These are phyloP conservation scores for Calidris pygmaea DNA, from an alignment of 2,113 vertebrate species.

Conservation along the genomic window DNA sequence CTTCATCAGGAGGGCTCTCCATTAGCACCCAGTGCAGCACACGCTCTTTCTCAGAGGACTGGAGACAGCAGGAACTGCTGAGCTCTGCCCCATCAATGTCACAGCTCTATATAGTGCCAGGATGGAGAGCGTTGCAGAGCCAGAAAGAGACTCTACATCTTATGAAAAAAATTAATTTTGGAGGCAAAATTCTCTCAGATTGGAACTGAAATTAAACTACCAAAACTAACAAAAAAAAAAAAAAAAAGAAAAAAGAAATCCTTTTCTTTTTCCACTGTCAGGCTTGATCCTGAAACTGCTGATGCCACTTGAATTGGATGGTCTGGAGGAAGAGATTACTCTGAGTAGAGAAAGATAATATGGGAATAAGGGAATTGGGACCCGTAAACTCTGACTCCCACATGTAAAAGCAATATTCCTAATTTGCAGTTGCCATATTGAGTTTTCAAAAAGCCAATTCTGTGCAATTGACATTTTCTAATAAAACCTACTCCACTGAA, in stretches of 20 bases:
- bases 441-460: neutral
- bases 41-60: neutral
- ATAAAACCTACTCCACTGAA: slow-evolving; percentile 12
- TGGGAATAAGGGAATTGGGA: neutral
- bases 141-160: neutral
- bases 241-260: neutral
- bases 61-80: neutral
- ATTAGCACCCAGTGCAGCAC: fast-evolving
- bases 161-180: neutral
- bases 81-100: neutral
- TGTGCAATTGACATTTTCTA: neutral
- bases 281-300: neutral
- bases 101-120: neutral
- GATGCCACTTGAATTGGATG: neutral
- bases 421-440: neutral
- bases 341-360: neutral
- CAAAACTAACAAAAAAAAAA: too few relatives aligned
- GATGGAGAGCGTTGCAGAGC: neutral
- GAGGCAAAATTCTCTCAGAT: neutral
- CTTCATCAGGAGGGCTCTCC: neutral
- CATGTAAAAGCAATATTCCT: neutral
- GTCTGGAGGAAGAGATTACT: neutral
- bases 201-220: neutral
- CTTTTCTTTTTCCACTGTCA: neutral
- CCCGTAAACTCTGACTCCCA: neutral